phyloP scores from a whole-genome alignment of 2,113 vertebrate species.

The Passerina amoena region DNA sequence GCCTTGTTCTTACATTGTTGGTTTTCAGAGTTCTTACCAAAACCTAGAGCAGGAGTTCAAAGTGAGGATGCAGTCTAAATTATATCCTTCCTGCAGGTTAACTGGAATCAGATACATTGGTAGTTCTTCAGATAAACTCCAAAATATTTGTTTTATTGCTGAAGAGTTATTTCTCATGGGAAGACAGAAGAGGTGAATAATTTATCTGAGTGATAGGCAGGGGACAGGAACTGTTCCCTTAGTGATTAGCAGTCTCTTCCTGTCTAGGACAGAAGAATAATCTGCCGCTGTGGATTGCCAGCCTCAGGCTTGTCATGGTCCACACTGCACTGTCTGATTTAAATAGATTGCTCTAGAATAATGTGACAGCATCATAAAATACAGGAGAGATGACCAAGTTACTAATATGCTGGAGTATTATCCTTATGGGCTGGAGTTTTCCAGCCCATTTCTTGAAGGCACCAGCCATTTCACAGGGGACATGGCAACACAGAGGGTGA shows the following conservation, averaged over 20 bases:
- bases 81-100: neutral
- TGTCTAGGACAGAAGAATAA: neutral
- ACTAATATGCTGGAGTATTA: neutral
- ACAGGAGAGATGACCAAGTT: neutral
- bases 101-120: neutral
- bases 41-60: neutral
- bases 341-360: neutral
- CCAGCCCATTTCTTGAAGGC: neutral
- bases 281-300: neutral
- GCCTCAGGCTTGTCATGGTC: neutral
- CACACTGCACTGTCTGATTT: neutral
- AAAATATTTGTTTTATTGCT: neutral
- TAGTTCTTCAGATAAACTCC: neutral
- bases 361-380: neutral
- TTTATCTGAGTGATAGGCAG: neutral
- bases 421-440: neutral
- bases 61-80: neutral
- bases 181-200: neutral
- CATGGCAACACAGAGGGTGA: accelerated
- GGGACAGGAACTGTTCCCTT: neutral
- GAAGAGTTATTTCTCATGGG: neutral
- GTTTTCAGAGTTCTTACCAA: neutral
- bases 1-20: neutral
- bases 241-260: neutral
- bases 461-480: neutral